Conservation (phyloP, 2,113 vertebrate genomes). For the Baryphthengus martii region DNA sequence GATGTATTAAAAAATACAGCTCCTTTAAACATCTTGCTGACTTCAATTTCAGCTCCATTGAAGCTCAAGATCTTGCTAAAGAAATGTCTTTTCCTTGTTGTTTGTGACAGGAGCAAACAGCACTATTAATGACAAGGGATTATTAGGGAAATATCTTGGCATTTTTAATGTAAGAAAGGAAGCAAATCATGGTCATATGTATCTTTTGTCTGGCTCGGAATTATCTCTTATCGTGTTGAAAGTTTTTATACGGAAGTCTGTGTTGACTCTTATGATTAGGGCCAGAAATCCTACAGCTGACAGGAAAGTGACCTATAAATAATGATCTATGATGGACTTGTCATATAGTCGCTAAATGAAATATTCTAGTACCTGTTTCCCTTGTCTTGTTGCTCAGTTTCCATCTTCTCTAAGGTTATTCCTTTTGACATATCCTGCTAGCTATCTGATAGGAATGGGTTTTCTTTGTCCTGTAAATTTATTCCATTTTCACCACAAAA, state of each 20-base stretch:
- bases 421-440: constrained; percentile 32
- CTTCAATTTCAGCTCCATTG: constrained; percentile 27
- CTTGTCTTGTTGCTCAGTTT: constrained; percentile 69
- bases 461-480: constrained; percentile 25
- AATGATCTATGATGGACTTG: constrained; percentile 72
- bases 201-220: constrained; percentile 59
- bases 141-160: constrained; percentile 66
- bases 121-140: constrained; percentile 39
- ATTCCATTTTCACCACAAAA: constrained; percentile 20
- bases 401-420: constrained; percentile 68
- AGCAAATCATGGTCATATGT: constrained; percentile 52
- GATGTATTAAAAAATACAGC: background rate
- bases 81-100: constrained; percentile 10
- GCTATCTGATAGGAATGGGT: constrained; percentile 14
- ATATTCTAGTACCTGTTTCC: constrained; percentile 74
- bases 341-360: constrained; percentile 72
- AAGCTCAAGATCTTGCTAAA: background rate
- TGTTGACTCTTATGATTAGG: constrained; percentile 78
- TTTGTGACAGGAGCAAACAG: constrained; percentile 18
- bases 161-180: constrained; percentile 67
- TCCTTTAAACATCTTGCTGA: constrained; percentile 55
- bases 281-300: constrained; percentile 73
- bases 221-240: constrained; percentile 70
- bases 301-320: constrained; percentile 79
- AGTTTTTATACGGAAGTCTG: constrained; percentile 78